A percentile compares a stretch with the other conserved stretches of the same genome.
Evolutionary conservation across 2,888 invertebrate species (phyloP).

Genomic region (Marronus borbonicus): DNA sequence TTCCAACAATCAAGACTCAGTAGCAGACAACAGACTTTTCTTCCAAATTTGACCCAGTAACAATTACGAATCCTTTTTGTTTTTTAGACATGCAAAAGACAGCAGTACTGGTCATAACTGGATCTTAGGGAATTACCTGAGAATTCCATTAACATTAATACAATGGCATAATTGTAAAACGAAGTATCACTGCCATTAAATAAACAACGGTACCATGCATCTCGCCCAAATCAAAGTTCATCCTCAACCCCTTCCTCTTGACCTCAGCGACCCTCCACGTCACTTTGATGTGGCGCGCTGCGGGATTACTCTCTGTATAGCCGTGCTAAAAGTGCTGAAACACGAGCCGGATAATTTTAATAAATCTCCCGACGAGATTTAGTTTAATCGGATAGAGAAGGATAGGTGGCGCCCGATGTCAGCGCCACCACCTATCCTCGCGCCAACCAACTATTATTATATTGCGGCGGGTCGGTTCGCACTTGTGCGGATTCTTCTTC

Average conservation of each 20-base stretch:
- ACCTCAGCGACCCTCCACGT: neutral
- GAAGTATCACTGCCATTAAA: neutral
- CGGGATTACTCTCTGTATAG: neutral
- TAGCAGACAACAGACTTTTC: no score
- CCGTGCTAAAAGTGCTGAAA: conserved; percentile 25
- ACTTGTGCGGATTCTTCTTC: no score
- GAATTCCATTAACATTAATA: no score
- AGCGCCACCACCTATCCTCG: neutral
- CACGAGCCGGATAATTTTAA: conserved; percentile 25
- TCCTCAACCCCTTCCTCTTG: neutral
- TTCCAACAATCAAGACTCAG: no score
- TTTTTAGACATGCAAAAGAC: no score
- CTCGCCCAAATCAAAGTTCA: neutral
- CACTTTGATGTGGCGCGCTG: neutral
- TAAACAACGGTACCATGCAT: neutral
- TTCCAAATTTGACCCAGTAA: no score
- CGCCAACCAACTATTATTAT: no score
- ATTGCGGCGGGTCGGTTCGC: no score
- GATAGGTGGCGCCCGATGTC: conserved; percentile 20
- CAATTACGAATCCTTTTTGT: no score
- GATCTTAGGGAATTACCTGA: no score
- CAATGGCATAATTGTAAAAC: no score
- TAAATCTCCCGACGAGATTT: conserved; percentile 27
- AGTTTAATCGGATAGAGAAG: conserved; percentile 25
- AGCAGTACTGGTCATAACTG: no score